phyloP scores from a whole-genome alignment of 2,888 invertebrate genomes.

The Lithophane semibrunnea region DNA sequence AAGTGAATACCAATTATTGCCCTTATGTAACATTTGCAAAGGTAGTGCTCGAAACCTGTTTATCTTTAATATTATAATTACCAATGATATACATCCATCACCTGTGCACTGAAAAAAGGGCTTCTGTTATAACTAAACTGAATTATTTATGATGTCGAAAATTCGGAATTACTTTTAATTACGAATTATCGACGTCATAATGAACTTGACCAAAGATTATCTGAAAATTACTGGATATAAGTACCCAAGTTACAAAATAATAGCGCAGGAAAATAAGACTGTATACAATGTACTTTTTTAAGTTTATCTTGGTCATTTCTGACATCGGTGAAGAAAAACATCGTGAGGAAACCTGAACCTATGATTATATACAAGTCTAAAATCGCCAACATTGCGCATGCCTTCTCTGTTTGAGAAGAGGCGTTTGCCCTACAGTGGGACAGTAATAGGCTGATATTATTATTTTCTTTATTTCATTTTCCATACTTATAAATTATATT shows the following conservation, averaged over 20 bases:
- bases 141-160: background rate
- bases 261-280: background rate
- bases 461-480: no score
- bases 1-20: no score
- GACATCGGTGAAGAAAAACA: background rate
- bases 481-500: no score
- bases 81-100: slow-evolving; percentile 51
- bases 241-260: background rate
- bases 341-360: background rate
- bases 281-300: background rate
- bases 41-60: background rate
- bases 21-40: no score
- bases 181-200: background rate
- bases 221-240: background rate
- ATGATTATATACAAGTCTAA: background rate
- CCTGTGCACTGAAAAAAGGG: slow-evolving; percentile 60
- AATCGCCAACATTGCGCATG: background rate
- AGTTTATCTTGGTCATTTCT: background rate
- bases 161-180: background rate
- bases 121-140: background rate
- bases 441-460: background rate
- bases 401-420: background rate
- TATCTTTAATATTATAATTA: slow-evolving; percentile 29
- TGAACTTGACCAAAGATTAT: background rate
- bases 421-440: background rate